A percentile compares a stretch with the other conserved stretches of the same genome.
These are phyloP conservation scores for Canis aureus DNA, from an alignment of 2,113 vertebrate species.

Conservation along the genomic window DNA sequence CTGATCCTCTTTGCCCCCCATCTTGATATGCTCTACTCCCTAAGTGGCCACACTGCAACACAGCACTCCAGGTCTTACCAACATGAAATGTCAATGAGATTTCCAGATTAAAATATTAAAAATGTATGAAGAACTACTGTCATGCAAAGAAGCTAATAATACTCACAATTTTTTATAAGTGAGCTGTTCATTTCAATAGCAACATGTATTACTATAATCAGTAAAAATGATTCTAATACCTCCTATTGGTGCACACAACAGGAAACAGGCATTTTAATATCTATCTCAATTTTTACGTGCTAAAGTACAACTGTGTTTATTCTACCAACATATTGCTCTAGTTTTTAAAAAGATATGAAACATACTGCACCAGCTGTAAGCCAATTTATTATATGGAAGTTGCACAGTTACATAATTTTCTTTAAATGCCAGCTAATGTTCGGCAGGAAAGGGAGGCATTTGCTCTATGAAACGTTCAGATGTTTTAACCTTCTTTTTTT, in stretches of 20 bases:
- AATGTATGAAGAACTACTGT: constrained; percentile 80
- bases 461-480: constrained; percentile 33
- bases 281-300: constrained; percentile 53
- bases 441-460: background rate
- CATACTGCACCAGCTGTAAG: constrained; percentile 29
- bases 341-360: constrained; percentile 68
- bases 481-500: constrained; percentile 27
- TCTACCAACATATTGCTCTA: constrained; percentile 65
- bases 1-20: background rate
- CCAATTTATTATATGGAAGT: constrained; percentile 61
- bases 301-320: constrained; percentile 68
- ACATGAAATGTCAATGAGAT: constrained; percentile 81
- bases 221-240: constrained; percentile 69
- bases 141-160: constrained; percentile 62
- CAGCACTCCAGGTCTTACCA: background rate
- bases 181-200: constrained; percentile 56
- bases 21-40: background rate
- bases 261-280: constrained; percentile 52
- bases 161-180: background rate
- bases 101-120: constrained; percentile 85
- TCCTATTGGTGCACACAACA: constrained; percentile 56
- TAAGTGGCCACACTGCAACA: background rate
- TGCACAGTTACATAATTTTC: constrained; percentile 51
- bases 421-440: constrained; percentile 69
- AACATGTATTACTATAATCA: constrained; percentile 52